Conservation (phyloP, 2,888 invertebrate genomes). For the Halictus quadricinctus region DNA sequence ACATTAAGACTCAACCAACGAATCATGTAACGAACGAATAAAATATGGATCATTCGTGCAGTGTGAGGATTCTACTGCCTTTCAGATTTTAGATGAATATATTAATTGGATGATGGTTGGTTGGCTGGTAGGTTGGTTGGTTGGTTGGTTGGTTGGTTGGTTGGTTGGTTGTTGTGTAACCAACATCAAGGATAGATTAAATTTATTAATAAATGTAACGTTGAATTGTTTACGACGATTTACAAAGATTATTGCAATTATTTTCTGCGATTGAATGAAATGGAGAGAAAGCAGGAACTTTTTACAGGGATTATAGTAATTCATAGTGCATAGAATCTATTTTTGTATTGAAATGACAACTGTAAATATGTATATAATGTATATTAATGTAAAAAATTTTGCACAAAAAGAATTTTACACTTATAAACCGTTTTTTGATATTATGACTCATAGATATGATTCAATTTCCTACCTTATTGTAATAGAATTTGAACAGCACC, state of each 20-base stretch:
- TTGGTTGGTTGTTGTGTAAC: constrained; percentile 38
- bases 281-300: constrained; percentile 32
- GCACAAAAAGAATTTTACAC: constrained; percentile 78
- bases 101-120: constrained; percentile 37
- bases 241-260: constrained; percentile 48
- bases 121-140: constrained; percentile 28
- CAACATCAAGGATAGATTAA: constrained; percentile 29
- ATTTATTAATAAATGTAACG: constrained; percentile 39
- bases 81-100: constrained; percentile 13
- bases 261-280: constrained; percentile 31
- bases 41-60: constrained; percentile 25
- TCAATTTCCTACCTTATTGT: constrained; percentile 57
- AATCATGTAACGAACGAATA: constrained; percentile 79
- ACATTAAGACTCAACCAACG: constrained; percentile 74
- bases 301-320: constrained; percentile 66
- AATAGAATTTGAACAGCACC: constrained; percentile 23
- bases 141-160: constrained; percentile 23
- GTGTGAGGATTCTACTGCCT: neutral
- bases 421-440: constrained; percentile 75
- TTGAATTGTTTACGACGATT: constrained; percentile 45
- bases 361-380: constrained; percentile 79
- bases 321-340: constrained; percentile 68
- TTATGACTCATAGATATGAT: constrained; percentile 54
- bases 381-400: constrained; percentile 78
- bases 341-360: constrained; percentile 73